Base-by-base conservation (phyloP, 2,888 invertebrate species). In the Drosophila imparisetae region DNA sequence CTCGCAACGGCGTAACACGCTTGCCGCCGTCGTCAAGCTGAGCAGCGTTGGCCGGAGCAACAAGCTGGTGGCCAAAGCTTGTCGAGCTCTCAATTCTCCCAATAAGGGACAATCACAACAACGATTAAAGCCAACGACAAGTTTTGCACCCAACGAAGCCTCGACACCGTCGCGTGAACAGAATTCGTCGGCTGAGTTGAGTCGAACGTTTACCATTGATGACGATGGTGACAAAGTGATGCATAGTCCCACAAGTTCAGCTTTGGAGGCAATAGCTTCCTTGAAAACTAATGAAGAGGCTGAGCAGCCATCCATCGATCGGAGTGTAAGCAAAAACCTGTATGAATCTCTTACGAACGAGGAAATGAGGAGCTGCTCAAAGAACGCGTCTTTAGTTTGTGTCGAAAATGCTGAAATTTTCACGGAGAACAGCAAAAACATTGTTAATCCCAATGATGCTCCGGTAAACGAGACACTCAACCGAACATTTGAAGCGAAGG, bases 191-290 rank as follows among this genome's bases (percentile, higher is more conserved):
- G 57, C 70, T 30, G 83, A 87, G 38, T 66, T 90, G 2, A 91
- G 86, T 68, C 82, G 75, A 24, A 91, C 91, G 0, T 91, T 87
- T 53, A 81, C 75, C 5, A 58, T 91, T 3, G 80, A 81, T 49
- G 82, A 80, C 59, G 73, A 38, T 21, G 40, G 36, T 0, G 53
- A 45, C 2, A 24, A 58, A 3, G 52, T 34, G 27, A 29, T 29
- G 6, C n/a, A 45, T 21, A 21, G 30, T 21, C 24, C 24, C 11
- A 40, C 49, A 8, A 38, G 21, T 30, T 27, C 67, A 13, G 27
- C 42, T 36, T 27, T 69, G 2, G 64, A 63, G 13, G 40, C 34
- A 8, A 4, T 68, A 1, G 8, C 67, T 40, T 62, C 45, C 10
- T 18, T 67, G 0, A 36, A 61, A n/a, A 49, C 60, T 10, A 62